These are phyloP conservation scores for Leuctra nigra DNA, from an alignment of 2,888 invertebrate genomes.

Conservation along the genomic window DNA sequence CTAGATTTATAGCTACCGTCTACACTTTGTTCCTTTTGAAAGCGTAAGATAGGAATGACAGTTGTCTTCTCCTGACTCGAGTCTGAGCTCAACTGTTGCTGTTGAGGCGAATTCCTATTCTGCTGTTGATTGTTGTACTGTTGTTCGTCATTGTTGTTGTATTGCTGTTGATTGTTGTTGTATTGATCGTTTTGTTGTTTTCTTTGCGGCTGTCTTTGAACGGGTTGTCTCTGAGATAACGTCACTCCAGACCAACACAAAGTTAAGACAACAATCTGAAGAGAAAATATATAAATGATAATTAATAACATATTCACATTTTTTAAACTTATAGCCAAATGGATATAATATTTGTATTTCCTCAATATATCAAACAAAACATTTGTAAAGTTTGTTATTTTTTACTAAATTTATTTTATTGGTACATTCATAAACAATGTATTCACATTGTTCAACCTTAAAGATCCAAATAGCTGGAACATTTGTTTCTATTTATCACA, in stretches of 20 bases:
- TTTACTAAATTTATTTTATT: no score
- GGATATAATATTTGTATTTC: no score
- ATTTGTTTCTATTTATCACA: no score
- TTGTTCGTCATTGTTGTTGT: not conserved
- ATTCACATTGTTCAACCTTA: no score
- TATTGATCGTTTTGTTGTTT: slow-evolving; percentile 5
- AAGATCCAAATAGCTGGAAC: no score
- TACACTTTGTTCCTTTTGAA: slow-evolving; percentile 74
- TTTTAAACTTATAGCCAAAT: no score
- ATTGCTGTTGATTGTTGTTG: slow-evolving; percentile 4
- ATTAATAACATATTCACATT: no score
- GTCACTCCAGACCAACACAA: not conserved
- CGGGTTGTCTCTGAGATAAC: not conserved
- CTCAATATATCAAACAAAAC: no score
- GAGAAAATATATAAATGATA: not conserved
- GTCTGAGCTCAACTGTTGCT: slow-evolving; percentile 41
- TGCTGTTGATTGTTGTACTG: slow-evolving; percentile 10
- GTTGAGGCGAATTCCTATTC: slow-evolving; percentile 32
- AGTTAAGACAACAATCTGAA: not conserved
- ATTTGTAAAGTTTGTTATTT: no score
- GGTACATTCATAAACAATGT: no score
- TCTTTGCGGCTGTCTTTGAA: not conserved
- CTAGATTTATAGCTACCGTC: slow-evolving; percentile 78
- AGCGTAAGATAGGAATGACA: slow-evolving; percentile 67
- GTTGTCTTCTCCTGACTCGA: slow-evolving; percentile 31